Conservation (phyloP, 2,113 vertebrate genomes). For the Scomber japonicus region DNA sequence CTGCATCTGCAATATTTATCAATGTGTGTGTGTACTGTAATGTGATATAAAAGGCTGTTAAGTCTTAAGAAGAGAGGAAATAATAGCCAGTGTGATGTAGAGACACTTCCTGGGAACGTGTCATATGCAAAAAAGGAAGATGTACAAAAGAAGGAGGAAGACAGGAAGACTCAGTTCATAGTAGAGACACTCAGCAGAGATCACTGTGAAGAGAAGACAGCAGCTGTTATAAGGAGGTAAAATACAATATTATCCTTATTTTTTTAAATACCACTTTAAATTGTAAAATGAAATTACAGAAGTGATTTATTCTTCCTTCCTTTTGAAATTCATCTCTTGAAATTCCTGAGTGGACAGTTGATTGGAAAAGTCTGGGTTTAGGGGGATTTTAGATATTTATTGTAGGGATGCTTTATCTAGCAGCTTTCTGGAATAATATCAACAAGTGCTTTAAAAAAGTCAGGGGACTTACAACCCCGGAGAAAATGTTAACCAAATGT, state of each 20-base stretch:
- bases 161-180: conserved; percentile 2
- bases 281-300: not conserved
- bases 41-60: too few relatives aligned
- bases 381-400: too few relatives aligned
- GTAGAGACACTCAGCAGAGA: not conserved
- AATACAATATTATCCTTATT: not conserved
- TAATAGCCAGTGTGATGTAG: not conserved
- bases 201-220: conserved; percentile 12
- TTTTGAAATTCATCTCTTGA: too few relatives aligned
- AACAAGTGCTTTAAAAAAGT: too few relatives aligned
- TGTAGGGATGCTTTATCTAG: too few relatives aligned
- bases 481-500: not conserved
- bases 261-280: not conserved
- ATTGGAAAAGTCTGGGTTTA: too few relatives aligned
- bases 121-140: conserved; percentile 17
- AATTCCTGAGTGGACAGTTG: too few relatives aligned
- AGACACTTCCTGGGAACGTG: not conserved
- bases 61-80: not conserved
- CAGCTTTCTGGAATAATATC: too few relatives aligned
- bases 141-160: conserved; percentile 32
- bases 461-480: too few relatives aligned
- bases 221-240: conserved; percentile 19
- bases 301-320: too few relatives aligned
- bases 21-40: too few relatives aligned
- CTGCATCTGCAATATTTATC: too few relatives aligned